Percentiles rank a stretch among this genome's conserved stretches.
Conservation (phyloP, 2,888 invertebrate species). For the Apotomis betuletana region DNA sequence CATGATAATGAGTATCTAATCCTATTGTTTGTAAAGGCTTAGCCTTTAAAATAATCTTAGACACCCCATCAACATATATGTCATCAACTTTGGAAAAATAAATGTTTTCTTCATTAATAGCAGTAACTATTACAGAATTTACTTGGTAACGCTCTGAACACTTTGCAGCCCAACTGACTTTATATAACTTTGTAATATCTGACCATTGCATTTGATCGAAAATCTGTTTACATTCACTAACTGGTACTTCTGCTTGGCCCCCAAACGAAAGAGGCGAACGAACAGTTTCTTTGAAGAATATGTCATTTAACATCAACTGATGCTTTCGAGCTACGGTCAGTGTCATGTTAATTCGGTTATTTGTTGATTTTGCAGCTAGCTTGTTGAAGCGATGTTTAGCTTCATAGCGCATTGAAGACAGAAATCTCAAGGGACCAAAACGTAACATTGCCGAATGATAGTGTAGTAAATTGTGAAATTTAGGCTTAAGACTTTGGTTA, state of each 20-base stretch:
- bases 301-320: slow-evolving; percentile 36
- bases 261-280: slow-evolving; percentile 6
- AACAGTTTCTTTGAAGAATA: slow-evolving; percentile 21
- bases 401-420: slow-evolving; percentile 37
- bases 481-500: slow-evolving; percentile 27
- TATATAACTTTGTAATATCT: slow-evolving; percentile 1
- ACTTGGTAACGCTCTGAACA: slow-evolving; percentile 7
- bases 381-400: slow-evolving; percentile 40
- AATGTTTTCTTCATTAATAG: not conserved
- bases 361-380: slow-evolving; percentile 32
- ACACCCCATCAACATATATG: slow-evolving; percentile 10
- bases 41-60: slow-evolving; percentile 10
- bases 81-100: slow-evolving; percentile 4
- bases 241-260: slow-evolving; percentile 1
- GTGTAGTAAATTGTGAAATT: slow-evolving; percentile 38
- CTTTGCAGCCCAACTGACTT: slow-evolving; percentile 3
- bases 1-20: slow-evolving; percentile 30
- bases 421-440: slow-evolving; percentile 30
- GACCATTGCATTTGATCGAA: slow-evolving; percentile 3
- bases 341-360: slow-evolving; percentile 33
- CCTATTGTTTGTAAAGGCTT: slow-evolving; percentile 15
- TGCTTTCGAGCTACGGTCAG: slow-evolving; percentile 8
- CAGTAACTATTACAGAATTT: slow-evolving; percentile 7
- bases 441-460: slow-evolving; percentile 24
- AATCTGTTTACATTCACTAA: slow-evolving; percentile 8